Evolutionary conservation across 2,113 vertebrate genomes (phyloP).

Genomic region (Setophaga kirtlandii): DNA sequence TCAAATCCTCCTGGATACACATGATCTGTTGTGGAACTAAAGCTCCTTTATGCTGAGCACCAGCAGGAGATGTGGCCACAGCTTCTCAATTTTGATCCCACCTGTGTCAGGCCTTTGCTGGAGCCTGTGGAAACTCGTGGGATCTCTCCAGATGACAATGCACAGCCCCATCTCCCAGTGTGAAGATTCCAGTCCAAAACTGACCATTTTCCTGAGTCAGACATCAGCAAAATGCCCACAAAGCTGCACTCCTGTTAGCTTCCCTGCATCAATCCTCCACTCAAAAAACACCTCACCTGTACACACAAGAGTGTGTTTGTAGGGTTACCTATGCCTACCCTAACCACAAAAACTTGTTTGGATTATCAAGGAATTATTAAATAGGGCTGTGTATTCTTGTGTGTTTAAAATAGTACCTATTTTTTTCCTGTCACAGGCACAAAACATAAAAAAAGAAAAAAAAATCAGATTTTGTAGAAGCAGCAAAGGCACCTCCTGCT

Average conservation of each 20-base stretch:
- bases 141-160: neutral
- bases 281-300: neutral
- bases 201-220: neutral
- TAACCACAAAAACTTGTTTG: neutral
- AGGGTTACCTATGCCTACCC: accelerated
- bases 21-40: neutral
- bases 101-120: neutral
- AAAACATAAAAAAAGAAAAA: neutral
- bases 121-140: neutral
- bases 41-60: neutral
- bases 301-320: neutral
- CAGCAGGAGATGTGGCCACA: neutral
- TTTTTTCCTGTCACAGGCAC: neutral
- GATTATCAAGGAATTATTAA: neutral
- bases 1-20: neutral
- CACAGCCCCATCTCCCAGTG: accelerated
- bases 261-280: neutral
- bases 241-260: neutral
- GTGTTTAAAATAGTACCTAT: neutral
- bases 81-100: neutral
- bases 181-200: neutral
- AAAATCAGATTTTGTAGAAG: neutral
- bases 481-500: neutral
- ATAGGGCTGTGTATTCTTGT: neutral
- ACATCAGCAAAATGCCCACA: neutral